Evolutionary conservation across 2,113 vertebrate species (phyloP).

Genomic region (Ellobius talpinus): DNA sequence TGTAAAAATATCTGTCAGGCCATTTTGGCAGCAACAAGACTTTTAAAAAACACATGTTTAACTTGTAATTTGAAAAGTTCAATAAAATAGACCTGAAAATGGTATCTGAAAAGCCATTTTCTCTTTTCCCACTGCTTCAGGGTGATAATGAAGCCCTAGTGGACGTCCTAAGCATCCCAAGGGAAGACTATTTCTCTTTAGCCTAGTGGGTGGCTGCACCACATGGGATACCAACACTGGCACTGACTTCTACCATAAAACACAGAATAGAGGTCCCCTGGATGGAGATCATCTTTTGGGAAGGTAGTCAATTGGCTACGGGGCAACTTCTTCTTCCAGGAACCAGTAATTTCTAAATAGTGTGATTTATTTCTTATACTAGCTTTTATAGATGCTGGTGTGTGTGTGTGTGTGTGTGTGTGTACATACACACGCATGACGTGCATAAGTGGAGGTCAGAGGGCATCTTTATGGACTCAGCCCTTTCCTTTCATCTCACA

Average conservation of each 20-base stretch:
- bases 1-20: neutral
- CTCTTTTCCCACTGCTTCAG: conserved; percentile 11
- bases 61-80: conserved; percentile 41
- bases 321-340: conserved; percentile 13
- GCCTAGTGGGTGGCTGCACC: neutral
- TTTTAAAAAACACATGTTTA: neutral
- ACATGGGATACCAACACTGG: neutral
- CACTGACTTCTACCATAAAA: neutral
- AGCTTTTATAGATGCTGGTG: neutral
- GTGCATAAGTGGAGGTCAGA: neutral
- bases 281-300: neutral
- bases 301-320: neutral
- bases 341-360: conserved; percentile 19
- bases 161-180: neutral
- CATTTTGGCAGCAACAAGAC: neutral
- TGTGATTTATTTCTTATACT: neutral
- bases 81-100: neutral
- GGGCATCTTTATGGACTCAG: neutral
- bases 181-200: neutral
- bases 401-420: neutral
- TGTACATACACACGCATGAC: neutral
- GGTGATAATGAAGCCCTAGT: neutral
- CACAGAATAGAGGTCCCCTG: neutral
- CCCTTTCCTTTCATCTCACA: neutral
- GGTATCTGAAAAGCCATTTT: conserved; percentile 4